phyloP scores from a whole-genome alignment of 2,113 vertebrate genomes.

The Charadrius vociferus region DNA sequence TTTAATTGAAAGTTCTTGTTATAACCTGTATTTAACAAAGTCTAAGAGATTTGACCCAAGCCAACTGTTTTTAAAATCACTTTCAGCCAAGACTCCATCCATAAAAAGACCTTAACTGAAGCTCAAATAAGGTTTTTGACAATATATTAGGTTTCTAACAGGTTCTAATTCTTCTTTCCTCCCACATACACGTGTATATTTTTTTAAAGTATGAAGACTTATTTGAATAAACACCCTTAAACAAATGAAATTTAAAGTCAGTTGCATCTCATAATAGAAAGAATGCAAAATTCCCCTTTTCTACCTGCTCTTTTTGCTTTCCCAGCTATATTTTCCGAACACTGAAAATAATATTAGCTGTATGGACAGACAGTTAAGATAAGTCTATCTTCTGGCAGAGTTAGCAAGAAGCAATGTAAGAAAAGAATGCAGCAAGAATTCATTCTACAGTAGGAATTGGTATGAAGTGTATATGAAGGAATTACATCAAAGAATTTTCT shows the following conservation, averaged over 20 bases:
- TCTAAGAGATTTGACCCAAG: neutral
- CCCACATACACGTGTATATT: neutral
- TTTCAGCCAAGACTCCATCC: neutral
- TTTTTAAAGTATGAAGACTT: neutral
- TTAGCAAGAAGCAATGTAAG: neutral
- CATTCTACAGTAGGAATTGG: neutral
- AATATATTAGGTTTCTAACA: neutral
- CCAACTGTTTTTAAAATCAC: neutral
- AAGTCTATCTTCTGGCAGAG: neutral
- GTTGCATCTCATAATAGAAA: neutral
- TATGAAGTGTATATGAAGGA: neutral
- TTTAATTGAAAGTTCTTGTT: neutral
- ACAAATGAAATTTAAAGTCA: neutral
- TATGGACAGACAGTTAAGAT: neutral
- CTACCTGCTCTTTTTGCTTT: neutral
- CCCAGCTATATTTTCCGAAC: neutral
- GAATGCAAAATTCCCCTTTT: neutral
- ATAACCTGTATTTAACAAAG: neutral
- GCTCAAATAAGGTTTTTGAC: neutral
- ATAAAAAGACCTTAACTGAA: neutral
- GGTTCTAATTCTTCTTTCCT: neutral
- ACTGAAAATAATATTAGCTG: neutral
- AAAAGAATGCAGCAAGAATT: neutral
- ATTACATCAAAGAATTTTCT: neutral
- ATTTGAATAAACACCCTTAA: neutral